A percentile compares a stretch with the other conserved stretches of the same genome.
Evolutionary conservation across 2,888 invertebrate genomes (phyloP).

Genomic region (Esperia sulphurella): DNA sequence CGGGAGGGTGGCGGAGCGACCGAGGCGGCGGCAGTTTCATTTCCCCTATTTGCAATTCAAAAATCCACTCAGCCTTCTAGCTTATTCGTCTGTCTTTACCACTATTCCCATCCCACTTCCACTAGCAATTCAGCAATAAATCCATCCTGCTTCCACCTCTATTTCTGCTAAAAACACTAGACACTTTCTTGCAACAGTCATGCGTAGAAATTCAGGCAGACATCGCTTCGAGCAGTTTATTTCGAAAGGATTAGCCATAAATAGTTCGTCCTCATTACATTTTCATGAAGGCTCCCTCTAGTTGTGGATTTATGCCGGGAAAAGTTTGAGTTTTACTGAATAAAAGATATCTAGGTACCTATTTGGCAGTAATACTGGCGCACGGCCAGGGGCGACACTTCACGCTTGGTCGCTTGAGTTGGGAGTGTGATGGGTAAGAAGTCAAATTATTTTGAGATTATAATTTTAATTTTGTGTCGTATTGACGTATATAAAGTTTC

Average conservation of each 20-base stretch:
- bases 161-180: slow-evolving; percentile 50
- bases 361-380: slow-evolving; percentile 66
- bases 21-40: slow-evolving; percentile 62
- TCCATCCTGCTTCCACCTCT: slow-evolving; percentile 35
- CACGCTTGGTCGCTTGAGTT: slow-evolving; percentile 36
- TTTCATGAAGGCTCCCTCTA: slow-evolving; percentile 70
- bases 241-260: slow-evolving; percentile 76
- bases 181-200: slow-evolving; percentile 51
- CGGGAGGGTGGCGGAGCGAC: slow-evolving; percentile 45
- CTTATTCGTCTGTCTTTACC: slow-evolving; percentile 38
- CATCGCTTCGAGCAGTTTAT: slow-evolving; percentile 62
- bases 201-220: slow-evolving; percentile 54
- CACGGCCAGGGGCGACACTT: slow-evolving; percentile 59
- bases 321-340: slow-evolving; percentile 76
- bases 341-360: slow-evolving; percentile 75
- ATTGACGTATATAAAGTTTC: no score
- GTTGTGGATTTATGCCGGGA: slow-evolving; percentile 70
- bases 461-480: no score
- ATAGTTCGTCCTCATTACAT: slow-evolving; percentile 74
- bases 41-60: slow-evolving; percentile 76
- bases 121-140: slow-evolving; percentile 23
- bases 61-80: slow-evolving; percentile 59
- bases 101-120: slow-evolving; percentile 35
- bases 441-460: slow-evolving; percentile 15
- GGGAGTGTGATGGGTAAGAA: slow-evolving; percentile 10